phyloP scores from a whole-genome alignment of 1,140 invertebrate species.

The Hermetia illucens region DNA sequence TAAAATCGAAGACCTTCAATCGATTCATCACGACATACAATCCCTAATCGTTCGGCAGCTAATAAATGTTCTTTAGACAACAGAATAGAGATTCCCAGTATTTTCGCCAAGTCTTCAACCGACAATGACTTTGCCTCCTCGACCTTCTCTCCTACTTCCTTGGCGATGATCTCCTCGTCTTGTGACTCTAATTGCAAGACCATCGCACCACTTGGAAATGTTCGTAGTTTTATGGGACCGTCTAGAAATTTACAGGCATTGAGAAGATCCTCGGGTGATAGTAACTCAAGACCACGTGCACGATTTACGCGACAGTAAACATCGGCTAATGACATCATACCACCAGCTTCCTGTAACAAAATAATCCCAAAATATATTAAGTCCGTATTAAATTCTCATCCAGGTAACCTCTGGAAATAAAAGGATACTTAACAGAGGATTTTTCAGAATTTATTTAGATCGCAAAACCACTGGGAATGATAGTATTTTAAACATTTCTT shows the following conservation, averaged over 20 bases:
- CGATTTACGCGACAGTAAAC: constrained; percentile 93
- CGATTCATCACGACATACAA: constrained; percentile 84
- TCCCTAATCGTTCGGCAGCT: constrained; percentile 66
- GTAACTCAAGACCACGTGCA: constrained; percentile 70
- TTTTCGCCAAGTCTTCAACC: constrained; percentile 71
- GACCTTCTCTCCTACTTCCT: constrained; percentile 58
- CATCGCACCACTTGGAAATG: constrained; percentile 82
- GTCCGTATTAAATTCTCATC: no score
- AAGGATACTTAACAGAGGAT: no score
- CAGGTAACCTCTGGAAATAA: no score
- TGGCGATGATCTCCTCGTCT: constrained; percentile 60
- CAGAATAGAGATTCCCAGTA: constrained; percentile 69
- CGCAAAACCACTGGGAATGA: no score
- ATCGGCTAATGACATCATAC: constrained; percentile 93
- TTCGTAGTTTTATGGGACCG: constrained; percentile 62
- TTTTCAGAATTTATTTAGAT: no score
- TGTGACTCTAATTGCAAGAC: constrained; percentile 72
- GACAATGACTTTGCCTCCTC: constrained; percentile 58
- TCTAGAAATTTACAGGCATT: constrained; percentile 66
- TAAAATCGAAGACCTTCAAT: constrained; percentile 88
- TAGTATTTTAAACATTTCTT: constrained; percentile 8
- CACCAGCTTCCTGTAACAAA: constrained; percentile 66
- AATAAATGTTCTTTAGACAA: constrained; percentile 76
- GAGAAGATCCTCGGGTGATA: constrained; percentile 91
- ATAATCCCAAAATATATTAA: neutral